Percentiles rank a stretch among this genome's conserved stretches.
These are phyloP conservation scores for Pachypeltis micranthus DNA, from an alignment of 1,140 invertebrate species.

Conservation along the genomic window DNA sequence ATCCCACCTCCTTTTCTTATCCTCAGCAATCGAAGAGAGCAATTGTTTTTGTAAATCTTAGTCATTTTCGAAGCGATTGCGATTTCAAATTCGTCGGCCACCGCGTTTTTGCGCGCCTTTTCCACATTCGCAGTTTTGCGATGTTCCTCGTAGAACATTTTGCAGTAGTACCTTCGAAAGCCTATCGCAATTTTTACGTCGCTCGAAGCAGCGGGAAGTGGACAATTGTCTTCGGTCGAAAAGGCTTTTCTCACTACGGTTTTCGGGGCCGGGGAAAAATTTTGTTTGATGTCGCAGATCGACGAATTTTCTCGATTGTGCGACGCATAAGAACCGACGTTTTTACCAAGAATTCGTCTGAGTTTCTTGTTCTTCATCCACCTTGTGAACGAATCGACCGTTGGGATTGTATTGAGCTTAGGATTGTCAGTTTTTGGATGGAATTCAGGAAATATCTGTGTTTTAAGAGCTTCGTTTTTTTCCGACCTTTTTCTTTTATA, in stretches of 20 bases:
- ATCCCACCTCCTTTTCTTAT: slow-evolving; percentile 42
- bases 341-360: neutral
- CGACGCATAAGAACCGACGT: too few relatives aligned
- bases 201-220: too few relatives aligned
- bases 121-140: neutral
- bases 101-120: neutral
- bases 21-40: slow-evolving; percentile 38
- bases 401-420: too few relatives aligned
- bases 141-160: neutral
- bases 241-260: too few relatives aligned
- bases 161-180: neutral
- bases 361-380: neutral
- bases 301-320: too few relatives aligned
- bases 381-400: neutral
- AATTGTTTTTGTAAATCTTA: slow-evolving; percentile 22
- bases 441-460: neutral
- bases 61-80: slow-evolving; percentile 1
- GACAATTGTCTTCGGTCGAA: too few relatives aligned
- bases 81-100: slow-evolving; percentile 10
- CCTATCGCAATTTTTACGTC: neutral
- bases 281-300: too few relatives aligned
- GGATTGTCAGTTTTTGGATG: neutral
- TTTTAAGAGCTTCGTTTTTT: neutral
- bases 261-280: too few relatives aligned
- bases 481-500: neutral